Base-by-base conservation (phyloP, 2,113 vertebrate species). In the Megaleporinus macrocephalus region DNA sequence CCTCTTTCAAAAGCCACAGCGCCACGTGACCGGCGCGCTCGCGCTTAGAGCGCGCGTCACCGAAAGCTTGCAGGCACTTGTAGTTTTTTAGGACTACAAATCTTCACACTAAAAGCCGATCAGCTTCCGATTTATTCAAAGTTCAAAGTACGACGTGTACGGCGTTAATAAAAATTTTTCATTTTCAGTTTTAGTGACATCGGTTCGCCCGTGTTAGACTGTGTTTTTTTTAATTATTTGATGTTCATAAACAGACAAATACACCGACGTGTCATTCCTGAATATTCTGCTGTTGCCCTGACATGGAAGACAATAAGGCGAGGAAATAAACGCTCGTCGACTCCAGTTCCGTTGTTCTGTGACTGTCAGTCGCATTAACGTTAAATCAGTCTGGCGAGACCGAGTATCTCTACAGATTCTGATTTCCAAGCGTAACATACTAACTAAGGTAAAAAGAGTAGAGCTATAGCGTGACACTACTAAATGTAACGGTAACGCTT, bases 1-100 rank as follows among this genome's bases (percentile, higher is more conserved):
- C 79, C 76, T 30, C 66, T 49, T 79, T 73, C 82, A 81, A 36
- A n/a, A 27, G 29, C 22, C 47, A 78, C 81, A 62, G 5, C 2
- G 53, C 2, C 72, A 80, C 78, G 72, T 72, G 49, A 79, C 55
- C 57, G 41, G 53, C 63, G 41, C 41, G 41, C 9, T 44, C 9
- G 9, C 41, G 4, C 4, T 9, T 5, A 2, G 20, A 14, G 1
- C 13, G 0, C 9, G 16, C 81, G 81, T 73, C 81, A 72, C 41
- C 24, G 51, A 1, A 27, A 75, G 30, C 7, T 26, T 59, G 41
- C 73, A 36, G 51, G 71, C 27, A 68, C 10, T 24, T 73, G 79
- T 47, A 82, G 69, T 78, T 27, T 70, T 27, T 20, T 1, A 9
- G 41, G 44, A 44, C 49, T 18, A 18, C 49, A 18, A 51, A 5